Base-by-base conservation (phyloP, 1,140 invertebrate genomes). In the Drosophila neocordata region DNA sequence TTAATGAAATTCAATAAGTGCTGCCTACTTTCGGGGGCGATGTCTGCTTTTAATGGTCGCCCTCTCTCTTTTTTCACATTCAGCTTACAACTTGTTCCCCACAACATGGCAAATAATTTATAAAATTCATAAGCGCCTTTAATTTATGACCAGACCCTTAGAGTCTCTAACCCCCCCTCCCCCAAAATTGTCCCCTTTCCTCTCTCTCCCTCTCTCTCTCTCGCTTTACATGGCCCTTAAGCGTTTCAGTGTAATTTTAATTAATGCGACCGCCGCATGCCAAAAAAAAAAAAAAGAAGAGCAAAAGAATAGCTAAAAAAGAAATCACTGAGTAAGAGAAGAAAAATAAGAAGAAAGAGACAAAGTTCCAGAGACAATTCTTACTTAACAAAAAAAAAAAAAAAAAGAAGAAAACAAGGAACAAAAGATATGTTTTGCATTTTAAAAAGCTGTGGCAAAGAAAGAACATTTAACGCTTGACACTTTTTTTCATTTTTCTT, bases 51-150 rank as follows among this genome's bases (percentile, higher is more conserved):
- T 75, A 75, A 75, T 73, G 64, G 70, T 13, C 44, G 1, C 2
- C 4, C 6, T 34, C 37, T 4, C 44, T 53, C 6, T 20, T 18
- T 12, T 8, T 8, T 13, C 27, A 24, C n/a, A 24, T 24, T 4
- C 4, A 4, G 24, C 24, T 24, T 2, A 1, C 24, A 24, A 24
- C 4, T 24, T 4, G 27, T 6, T 4, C 56, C 31, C 38, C 73
- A 64, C 59, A 69, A 77, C 73, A 76, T 76, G 73, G 65, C 66
- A 88, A 82, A 82, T 87, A 88, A 87, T 87, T 87, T 77, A 87
- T 88, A 79, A 88, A 87, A 87, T 87, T 87, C 82, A 87, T 85
- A 85, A 85, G 82, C 82, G 82, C 78, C 71, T 81, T 85, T 85
- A 85, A 85, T 85, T 85, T 85, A 85, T 87, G 82, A 63, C 69